Conservation (phyloP, 2,797 vertebrate species). For the Parotocinclus haroldoi region DNA sequence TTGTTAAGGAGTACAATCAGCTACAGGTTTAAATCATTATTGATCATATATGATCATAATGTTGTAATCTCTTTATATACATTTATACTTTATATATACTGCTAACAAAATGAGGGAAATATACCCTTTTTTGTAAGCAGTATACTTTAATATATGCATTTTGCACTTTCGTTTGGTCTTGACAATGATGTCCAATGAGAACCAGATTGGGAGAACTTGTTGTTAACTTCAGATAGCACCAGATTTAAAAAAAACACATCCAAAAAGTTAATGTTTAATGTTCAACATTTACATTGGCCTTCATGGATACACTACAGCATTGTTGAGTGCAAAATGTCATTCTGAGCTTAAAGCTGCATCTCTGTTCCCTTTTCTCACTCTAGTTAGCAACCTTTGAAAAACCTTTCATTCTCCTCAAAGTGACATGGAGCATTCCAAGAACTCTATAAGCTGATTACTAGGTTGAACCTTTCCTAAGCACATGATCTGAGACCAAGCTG, state of each 20-base stretch:
- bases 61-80: no score
- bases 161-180: no score
- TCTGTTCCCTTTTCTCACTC: constrained; percentile 36
- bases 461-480: constrained; percentile 39
- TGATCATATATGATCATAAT: no score
- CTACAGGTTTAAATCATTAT: no score
- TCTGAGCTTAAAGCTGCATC: constrained; percentile 15
- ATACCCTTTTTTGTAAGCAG: no score
- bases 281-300: not conserved
- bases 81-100: no score
- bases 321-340: constrained; percentile 13
- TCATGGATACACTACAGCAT: constrained; percentile 16
- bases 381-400: constrained; percentile 36
- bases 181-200: not conserved
- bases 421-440: constrained; percentile 56
- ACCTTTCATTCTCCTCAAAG: constrained; percentile 43
- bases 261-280: constrained; percentile 21
- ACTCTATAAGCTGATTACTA: constrained; percentile 56
- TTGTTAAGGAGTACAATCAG: no score
- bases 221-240: not conserved
- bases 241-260: constrained; percentile 5
- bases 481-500: constrained; percentile 45
- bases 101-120: no score
- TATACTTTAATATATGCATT: no score
- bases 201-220: not conserved